Conservation (phyloP, 2,888 invertebrate genomes). For the Agonum fuliginosum region DNA sequence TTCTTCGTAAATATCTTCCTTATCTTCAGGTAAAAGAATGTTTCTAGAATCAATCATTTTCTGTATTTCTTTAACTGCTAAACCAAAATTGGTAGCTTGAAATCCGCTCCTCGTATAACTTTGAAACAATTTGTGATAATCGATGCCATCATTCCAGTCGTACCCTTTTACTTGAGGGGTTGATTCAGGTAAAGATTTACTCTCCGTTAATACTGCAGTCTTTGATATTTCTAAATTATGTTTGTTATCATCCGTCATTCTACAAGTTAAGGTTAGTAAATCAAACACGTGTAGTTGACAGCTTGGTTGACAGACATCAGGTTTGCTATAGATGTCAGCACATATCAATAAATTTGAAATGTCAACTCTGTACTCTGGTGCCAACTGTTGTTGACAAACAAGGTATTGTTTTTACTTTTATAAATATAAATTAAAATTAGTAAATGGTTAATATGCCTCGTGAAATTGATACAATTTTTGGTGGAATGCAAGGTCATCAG, state of each 20-base stretch:
- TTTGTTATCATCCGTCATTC: slow-evolving; percentile 11
- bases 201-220: slow-evolving; percentile 82
- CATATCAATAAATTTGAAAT: slow-evolving; percentile 3
- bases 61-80: slow-evolving; percentile 92
- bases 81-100: slow-evolving; percentile 96
- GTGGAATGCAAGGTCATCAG: slow-evolving; percentile 64
- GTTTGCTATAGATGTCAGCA: slow-evolving; percentile 26
- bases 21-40: slow-evolving; percentile 80
- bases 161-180: slow-evolving; percentile 88
- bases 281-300: slow-evolving; percentile 7
- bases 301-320: too few relatives aligned
- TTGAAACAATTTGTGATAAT: slow-evolving; percentile 88
- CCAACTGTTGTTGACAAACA: background rate
- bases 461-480: slow-evolving; percentile 15
- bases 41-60: slow-evolving; percentile 90
- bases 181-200: slow-evolving; percentile 79
- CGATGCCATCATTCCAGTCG: slow-evolving; percentile 92
- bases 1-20: slow-evolving; percentile 81
- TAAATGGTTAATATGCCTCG: slow-evolving; percentile 36
- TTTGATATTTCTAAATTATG: slow-evolving; percentile 21
- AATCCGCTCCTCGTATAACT: slow-evolving; percentile 92
- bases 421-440: background rate
- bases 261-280: slow-evolving; percentile 20
- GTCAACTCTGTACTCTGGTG: slow-evolving; percentile 34
- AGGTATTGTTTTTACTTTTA: background rate